These are phyloP conservation scores for Gastrophryne carolinensis DNA, from an alignment of 2,797 vertebrate genomes.

Conservation along the genomic window DNA sequence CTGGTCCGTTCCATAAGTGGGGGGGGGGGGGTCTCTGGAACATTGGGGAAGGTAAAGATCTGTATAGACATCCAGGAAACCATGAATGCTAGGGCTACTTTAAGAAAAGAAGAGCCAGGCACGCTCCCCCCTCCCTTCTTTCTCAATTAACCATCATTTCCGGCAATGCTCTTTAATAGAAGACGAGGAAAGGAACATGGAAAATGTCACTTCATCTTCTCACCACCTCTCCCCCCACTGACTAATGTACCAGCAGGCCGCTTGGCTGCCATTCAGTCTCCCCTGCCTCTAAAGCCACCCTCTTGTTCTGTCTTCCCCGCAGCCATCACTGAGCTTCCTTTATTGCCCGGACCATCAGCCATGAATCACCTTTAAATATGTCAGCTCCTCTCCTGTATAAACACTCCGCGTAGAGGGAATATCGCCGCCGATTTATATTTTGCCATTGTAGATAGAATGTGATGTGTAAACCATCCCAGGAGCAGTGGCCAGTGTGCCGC, in stretches of 20 bases:
- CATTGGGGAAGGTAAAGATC: too few species aligned
- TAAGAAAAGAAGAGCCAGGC: too few species aligned
- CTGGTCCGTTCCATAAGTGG: too few species aligned
- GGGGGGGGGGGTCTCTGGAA: too few species aligned
- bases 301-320: slow-evolving; percentile 62
- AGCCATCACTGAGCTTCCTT: slow-evolving; percentile 56
- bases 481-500: too few species aligned
- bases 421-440: slow-evolving; percentile 21
- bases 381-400: slow-evolving; percentile 55
- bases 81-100: too few species aligned
- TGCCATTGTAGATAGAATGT: background rate
- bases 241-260: slow-evolving; percentile 56
- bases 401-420: slow-evolving; percentile 21
- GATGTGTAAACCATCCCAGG: slow-evolving; percentile 19
- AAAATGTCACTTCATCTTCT: slow-evolving; percentile 57
- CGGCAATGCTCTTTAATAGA: slow-evolving; percentile 57
- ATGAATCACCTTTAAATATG: slow-evolving; percentile 63
- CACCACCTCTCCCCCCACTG: slow-evolving; percentile 53
- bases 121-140: too few species aligned
- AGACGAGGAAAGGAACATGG: slow-evolving; percentile 26
- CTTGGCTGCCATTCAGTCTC: slow-evolving; percentile 71
- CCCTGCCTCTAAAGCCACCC: slow-evolving; percentile 63
- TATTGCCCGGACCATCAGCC: slow-evolving; percentile 63
- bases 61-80: too few species aligned
- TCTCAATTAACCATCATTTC: slow-evolving; percentile 64